Conservation (phyloP, 2,113 vertebrate genomes). For the Accipiter cooperii region DNA sequence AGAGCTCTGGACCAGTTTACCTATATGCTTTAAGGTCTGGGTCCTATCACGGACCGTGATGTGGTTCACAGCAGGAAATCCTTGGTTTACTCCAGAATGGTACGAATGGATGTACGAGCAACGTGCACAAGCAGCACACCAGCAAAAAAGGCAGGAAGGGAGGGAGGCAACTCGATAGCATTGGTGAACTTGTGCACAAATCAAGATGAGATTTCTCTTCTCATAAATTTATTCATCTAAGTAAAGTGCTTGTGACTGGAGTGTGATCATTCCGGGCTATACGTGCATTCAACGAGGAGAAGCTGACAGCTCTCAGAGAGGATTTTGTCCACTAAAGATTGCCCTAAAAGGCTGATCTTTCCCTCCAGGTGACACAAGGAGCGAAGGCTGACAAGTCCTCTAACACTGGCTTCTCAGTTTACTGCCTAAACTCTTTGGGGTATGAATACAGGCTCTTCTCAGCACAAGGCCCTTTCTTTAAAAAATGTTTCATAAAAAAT, state of each 20-base stretch:
- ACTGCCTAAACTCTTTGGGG: not conserved
- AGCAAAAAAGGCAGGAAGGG: not conserved
- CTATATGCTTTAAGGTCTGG: not conserved
- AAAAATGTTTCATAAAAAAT: not conserved
- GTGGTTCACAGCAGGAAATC: not conserved
- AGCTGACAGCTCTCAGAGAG: not conserved
- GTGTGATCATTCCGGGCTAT: not conserved
- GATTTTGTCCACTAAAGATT: not conserved
- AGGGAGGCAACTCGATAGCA: not conserved
- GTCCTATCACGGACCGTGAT: not conserved
- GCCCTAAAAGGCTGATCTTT: not conserved
- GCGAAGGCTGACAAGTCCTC: not conserved
- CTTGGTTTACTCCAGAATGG: not conserved
- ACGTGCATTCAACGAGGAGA: not conserved
- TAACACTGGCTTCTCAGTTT: not conserved
- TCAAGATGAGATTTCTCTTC: not conserved
- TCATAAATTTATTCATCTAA: not conserved
- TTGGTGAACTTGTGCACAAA: not conserved
- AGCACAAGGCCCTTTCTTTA: not conserved
- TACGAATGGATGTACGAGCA: not conserved
- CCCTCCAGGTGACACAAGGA: not conserved
- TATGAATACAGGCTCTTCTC: not conserved
- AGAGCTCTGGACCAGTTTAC: not conserved
- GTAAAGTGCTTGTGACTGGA: not conserved
- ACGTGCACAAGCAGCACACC: not conserved